Percentiles rank a stretch among this genome's conserved stretches.
Conservation (phyloP, 2,113 vertebrate species). For the Bombycilla garrulus region DNA sequence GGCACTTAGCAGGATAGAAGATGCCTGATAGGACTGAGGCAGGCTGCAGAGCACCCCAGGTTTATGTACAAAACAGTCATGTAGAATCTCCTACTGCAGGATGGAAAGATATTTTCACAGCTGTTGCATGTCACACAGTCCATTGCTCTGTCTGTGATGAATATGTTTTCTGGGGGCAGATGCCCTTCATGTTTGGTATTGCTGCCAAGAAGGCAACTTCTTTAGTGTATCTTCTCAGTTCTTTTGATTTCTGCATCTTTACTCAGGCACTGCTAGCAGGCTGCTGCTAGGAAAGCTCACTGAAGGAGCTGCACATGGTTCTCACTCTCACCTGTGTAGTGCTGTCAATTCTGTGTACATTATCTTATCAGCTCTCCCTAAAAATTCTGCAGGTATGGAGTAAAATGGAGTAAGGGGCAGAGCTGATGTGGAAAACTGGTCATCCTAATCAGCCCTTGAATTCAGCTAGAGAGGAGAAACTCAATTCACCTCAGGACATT, state of each 20-base stretch:
- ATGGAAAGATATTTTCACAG: not conserved
- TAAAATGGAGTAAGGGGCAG: not conserved
- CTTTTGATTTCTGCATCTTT: not conserved
- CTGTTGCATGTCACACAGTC: not conserved
- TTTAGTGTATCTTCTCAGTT: not conserved
- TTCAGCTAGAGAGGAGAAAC: not conserved
- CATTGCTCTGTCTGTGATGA: not conserved
- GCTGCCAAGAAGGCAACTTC: not conserved
- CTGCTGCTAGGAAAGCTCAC: not conserved
- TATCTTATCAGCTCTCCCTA: not conserved
- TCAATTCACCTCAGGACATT: not conserved
- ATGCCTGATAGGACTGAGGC: not conserved
- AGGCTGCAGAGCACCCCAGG: not conserved
- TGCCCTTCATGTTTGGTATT: not conserved
- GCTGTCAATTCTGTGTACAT: not conserved
- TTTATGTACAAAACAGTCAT: not conserved
- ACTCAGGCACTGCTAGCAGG: not conserved
- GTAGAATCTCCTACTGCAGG: not conserved
- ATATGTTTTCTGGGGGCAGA: not conserved
- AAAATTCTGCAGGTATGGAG: not conserved
- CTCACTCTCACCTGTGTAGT: not conserved
- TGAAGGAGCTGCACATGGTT: not conserved
- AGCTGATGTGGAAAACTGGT: not conserved
- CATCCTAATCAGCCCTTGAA: not conserved
- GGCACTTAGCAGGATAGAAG: not conserved